Conservation (phyloP, 2,888 invertebrate species). For the Colostygia pectinataria region DNA sequence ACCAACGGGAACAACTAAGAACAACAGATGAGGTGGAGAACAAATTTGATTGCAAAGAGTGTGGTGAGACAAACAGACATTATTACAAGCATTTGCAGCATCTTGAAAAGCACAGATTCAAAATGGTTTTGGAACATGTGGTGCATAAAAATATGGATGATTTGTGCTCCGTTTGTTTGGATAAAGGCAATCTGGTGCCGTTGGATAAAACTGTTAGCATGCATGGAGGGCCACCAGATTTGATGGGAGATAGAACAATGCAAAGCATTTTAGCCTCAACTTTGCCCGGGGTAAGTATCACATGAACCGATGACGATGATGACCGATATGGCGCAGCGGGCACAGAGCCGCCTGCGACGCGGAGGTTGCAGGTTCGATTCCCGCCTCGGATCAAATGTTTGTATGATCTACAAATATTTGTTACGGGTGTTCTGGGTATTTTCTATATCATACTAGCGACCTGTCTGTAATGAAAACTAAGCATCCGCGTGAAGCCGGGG, state of each 20-base stretch:
- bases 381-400: too few species aligned
- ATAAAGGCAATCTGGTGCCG: conserved; percentile 49
- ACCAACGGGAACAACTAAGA: background rate
- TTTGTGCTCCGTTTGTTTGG: conserved; percentile 63
- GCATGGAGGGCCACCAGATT: conserved; percentile 64
- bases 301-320: too few species aligned
- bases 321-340: too few species aligned
- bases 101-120: conserved; percentile 72
- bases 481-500: too few species aligned
- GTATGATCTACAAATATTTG: too few species aligned
- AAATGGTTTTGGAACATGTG: conserved; percentile 55
- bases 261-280: conserved; percentile 56
- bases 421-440: too few species aligned
- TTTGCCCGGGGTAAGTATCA: conserved; percentile 68
- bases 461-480: too few species aligned
- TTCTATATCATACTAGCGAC: too few species aligned
- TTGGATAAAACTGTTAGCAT: conserved; percentile 56
- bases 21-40: conserved; percentile 15
- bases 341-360: too few species aligned
- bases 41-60: conserved; percentile 55
- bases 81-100: conserved; percentile 60
- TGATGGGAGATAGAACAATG: conserved; percentile 58
- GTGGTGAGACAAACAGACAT: conserved; percentile 44
- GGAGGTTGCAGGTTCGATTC: too few species aligned
- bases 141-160: conserved; percentile 55